Conservation (phyloP, 2,113 vertebrate genomes). For the Xenopus laevis region DNA sequence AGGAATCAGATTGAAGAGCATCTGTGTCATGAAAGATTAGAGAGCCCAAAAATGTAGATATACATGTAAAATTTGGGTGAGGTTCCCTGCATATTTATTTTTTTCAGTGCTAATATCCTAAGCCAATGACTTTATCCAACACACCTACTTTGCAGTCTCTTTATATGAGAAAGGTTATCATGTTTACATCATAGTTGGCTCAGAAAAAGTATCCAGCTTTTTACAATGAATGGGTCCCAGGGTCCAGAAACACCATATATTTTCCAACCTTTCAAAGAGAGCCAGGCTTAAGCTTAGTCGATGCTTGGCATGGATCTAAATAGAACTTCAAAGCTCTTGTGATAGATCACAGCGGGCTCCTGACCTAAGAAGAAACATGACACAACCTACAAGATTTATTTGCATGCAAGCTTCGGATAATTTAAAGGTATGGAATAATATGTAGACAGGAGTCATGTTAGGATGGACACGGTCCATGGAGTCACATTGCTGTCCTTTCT, state of each 20-base stretch:
- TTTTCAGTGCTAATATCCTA: background rate
- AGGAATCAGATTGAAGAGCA: no score
- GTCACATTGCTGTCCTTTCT: conserved; percentile 5
- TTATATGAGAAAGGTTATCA: conserved; percentile 43
- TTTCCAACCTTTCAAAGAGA: conserved; percentile 47
- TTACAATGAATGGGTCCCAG: conserved; percentile 20
- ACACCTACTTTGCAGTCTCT: background rate
- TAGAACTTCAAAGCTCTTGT: conserved; percentile 66
- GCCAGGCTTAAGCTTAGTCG: conserved; percentile 52
- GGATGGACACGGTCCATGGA: conserved; percentile 21
- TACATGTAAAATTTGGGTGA: no score
- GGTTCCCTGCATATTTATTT: no score
- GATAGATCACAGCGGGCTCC: conserved; percentile 51
- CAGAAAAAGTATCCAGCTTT: conserved; percentile 44
- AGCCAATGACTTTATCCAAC: background rate
- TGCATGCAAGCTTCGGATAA: conserved; percentile 37
- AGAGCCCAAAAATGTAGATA: no score
- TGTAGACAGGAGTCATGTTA: conserved; percentile 30
- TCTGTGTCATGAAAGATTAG: no score
- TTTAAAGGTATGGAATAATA: conserved; percentile 41
- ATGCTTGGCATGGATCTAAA: conserved; percentile 57
- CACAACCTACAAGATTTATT: conserved; percentile 37
- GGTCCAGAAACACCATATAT: conserved; percentile 43
- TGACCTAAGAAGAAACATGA: conserved; percentile 53
- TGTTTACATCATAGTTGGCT: conserved; percentile 46